Conservation (phyloP, 2,797 vertebrate genomes). For the Microchirus variegatus region DNA sequence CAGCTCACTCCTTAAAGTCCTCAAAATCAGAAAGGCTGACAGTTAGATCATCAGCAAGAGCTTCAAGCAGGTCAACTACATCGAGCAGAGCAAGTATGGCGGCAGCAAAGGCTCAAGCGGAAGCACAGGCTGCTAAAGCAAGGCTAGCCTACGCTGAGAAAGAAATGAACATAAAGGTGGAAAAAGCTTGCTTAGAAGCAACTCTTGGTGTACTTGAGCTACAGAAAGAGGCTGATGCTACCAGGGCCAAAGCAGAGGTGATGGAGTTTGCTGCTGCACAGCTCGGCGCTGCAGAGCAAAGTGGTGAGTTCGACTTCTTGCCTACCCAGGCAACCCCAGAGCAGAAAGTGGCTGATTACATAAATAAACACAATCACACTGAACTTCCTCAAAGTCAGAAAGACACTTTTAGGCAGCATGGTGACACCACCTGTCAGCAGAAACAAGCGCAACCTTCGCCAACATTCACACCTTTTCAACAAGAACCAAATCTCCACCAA, state of each 20-base stretch:
- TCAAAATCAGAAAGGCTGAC: conserved; percentile 3
- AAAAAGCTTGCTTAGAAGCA: conserved; percentile 19
- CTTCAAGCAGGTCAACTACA: background rate
- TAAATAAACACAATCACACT: conserved; percentile 13
- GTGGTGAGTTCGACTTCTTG: conserved; percentile 6
- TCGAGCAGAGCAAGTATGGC: conserved; percentile 17
- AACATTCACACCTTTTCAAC: too few species aligned
- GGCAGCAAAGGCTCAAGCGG: conserved; percentile 1
- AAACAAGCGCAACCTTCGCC: too few species aligned
- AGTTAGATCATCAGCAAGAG: background rate
- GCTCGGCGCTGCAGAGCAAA: background rate
- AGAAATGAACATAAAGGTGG: conserved; percentile 2
- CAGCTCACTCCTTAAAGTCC: conserved; percentile 2
- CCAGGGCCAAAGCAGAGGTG: conserved; percentile 18
- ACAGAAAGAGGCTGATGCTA: conserved; percentile 12
- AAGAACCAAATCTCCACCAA: too few species aligned
- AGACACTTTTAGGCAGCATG: too few species aligned
- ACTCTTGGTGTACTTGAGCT: conserved; percentile 8
- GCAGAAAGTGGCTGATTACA: conserved; percentile 18
- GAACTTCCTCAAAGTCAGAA: too few species aligned
- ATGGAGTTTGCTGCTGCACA: conserved; percentile 15
- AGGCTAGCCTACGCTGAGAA: conserved; percentile 5
- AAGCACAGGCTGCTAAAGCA: conserved; percentile 8
- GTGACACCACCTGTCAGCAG: too few species aligned
- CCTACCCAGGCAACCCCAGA: conserved; percentile 4